Evolutionary conservation across 2,113 vertebrate species (phyloP).

Genomic region (Psilopsiagon aurifrons): DNA sequence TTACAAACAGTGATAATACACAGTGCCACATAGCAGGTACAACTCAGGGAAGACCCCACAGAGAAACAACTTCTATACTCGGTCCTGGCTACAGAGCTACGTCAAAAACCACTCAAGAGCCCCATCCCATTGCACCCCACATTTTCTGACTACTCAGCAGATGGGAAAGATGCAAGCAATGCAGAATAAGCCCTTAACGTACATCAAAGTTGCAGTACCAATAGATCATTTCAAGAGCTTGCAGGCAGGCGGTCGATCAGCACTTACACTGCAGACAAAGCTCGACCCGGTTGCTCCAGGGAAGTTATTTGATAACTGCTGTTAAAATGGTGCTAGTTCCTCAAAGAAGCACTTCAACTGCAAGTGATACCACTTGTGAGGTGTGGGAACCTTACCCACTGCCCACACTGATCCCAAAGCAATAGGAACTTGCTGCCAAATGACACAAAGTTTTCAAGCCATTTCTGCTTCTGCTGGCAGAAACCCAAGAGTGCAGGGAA

Average conservation of each 20-base stretch:
- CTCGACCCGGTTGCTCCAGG: rapidly evolving
- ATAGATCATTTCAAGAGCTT: not conserved
- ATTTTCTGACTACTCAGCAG: not conserved
- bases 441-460: not conserved
- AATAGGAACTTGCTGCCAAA: not conserved
- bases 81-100: not conserved
- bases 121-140: not conserved
- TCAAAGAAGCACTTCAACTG: constrained; percentile 1
- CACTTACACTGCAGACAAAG: not conserved
- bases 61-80: not conserved
- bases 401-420: not conserved
- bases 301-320: constrained; percentile 13
- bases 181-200: not conserved
- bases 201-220: not conserved
- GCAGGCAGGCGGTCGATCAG: not conserved
- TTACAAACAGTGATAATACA: not conserved
- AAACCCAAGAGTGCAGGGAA: not conserved
- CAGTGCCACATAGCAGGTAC: rapidly evolving
- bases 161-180: not conserved
- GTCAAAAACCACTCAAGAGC: not conserved
- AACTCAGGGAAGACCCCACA: not conserved
- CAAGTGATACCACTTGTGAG: not conserved
- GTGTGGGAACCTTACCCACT: not conserved
- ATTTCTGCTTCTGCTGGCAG: not conserved
- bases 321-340: not conserved